Base-by-base conservation (phyloP, 2,113 vertebrate genomes). In the Empidonax alnorum region DNA sequence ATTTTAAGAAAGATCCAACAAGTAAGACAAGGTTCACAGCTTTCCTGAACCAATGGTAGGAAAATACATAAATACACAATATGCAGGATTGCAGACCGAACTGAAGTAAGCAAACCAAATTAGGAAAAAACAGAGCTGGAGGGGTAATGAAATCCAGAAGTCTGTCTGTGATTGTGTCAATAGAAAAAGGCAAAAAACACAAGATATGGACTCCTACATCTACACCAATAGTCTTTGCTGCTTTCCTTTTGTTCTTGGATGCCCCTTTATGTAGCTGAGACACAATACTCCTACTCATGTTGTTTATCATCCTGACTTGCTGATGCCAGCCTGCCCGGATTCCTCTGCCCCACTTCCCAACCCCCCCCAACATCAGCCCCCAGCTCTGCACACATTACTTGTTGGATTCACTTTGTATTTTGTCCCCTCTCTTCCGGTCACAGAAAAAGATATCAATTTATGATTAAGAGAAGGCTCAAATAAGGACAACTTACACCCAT, bases 51-150 rank as follows among this genome's bases (percentile, higher is more conserved):
- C 94, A 97, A 16, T 2, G 39, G 33, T 96, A 97, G 55, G 96
- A 98, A 78, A 98, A 97, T 44, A 97, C 94, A 25, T 96, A 98
- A 56, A 97, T 97, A 17, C 22, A 31, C 21, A 33, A 24, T 24
- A 46, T 78, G 97, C 83, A 8, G 96, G 96, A 67, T 95, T 97
- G 67, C 95, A 97, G 78, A 96, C 94, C 16, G 93, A 98, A 79
- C 93, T 97, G 71, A 98, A 96, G 92, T 91, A 65, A 97, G 94
- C 94, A 67, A 98, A 95, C 94, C 96, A 98, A 87, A 97, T 94
- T 31, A 98, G 84, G 33, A 90, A 96, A 94, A 47, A 97, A 97
- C 44, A 98, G 56, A 65, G 96, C 30, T 1, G 96, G 86, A 3
- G 94, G 90, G 3, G 90, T 97, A 91, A 88, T 59, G 42, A 97